These are phyloP conservation scores for Protonibea diacanthus DNA, from an alignment of 2,797 vertebrate genomes.

Conservation along the genomic window DNA sequence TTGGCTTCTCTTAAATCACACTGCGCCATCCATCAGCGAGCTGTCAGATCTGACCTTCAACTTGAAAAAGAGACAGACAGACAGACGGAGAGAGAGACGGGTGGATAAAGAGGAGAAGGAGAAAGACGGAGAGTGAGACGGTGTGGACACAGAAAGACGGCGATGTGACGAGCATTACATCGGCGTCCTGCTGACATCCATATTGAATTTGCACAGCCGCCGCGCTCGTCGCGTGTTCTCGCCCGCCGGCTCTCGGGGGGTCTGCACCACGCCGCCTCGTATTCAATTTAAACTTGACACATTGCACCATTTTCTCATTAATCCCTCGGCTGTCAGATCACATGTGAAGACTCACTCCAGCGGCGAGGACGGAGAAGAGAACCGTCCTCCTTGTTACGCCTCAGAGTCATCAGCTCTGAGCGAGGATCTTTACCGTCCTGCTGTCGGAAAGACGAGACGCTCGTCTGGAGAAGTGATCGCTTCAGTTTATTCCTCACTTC, in stretches of 20 bases:
- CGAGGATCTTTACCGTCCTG: background rate
- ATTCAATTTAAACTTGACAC: constrained; percentile 52
- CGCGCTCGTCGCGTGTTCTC: constrained; percentile 21
- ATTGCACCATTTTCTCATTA: constrained; percentile 43
- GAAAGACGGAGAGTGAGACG: background rate
- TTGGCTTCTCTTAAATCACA: constrained; percentile 39
- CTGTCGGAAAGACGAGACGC: background rate
- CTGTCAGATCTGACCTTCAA: constrained; percentile 67
- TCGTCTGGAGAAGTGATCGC: background rate
- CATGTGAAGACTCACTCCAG: constrained; percentile 18
- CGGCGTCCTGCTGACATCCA: constrained; percentile 20
- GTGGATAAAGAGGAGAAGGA: background rate
- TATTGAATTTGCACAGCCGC: constrained; percentile 29
- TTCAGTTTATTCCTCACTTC: background rate
- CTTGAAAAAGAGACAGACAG: constrained; percentile 9
- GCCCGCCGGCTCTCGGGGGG: constrained; percentile 1
- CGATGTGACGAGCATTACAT: constrained; percentile 34
- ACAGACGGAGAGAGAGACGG: background rate
- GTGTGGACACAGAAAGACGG: constrained; percentile 13
- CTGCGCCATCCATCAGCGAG: constrained; percentile 50
- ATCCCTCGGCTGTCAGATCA: constrained; percentile 29
- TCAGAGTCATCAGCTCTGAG: background rate
- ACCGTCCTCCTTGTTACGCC: background rate
- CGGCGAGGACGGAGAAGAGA: background rate
- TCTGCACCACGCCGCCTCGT: background rate